Conservation (phyloP, 1,140 invertebrate species). For the Eumaeus atala region DNA sequence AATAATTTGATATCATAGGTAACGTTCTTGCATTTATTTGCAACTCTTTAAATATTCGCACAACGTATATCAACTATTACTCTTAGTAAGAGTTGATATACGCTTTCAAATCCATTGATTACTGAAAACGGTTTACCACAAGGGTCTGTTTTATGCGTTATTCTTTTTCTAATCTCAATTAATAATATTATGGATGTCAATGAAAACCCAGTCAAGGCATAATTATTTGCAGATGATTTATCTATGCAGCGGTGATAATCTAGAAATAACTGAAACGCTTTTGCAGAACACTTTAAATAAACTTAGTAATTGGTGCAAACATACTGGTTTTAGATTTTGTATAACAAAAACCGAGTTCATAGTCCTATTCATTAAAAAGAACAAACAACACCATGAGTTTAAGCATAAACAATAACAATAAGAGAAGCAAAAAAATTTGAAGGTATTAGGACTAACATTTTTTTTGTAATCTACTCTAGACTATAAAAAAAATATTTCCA, state of each 20-base stretch:
- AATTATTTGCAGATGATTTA: no score
- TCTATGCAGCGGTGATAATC: slow-evolving; percentile 18
- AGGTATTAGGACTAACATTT: slow-evolving; percentile 22
- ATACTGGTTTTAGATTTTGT: slow-evolving; percentile 16
- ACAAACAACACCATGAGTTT: slow-evolving; percentile 14
- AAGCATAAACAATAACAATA: slow-evolving; percentile 15
- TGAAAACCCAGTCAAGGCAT: no score
- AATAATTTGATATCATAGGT: slow-evolving; percentile 22
- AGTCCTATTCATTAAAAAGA: slow-evolving; percentile 14
- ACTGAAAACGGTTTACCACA: slow-evolving; percentile 28
- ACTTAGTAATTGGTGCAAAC: slow-evolving; percentile 3
- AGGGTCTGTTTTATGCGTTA: slow-evolving; percentile 25
- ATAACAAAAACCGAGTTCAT: slow-evolving; percentile 17
- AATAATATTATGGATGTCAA: no score
- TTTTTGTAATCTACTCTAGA: no score
- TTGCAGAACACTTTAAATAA: slow-evolving; percentile 11
- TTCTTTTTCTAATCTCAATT: slow-evolving; percentile 25
- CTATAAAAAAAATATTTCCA: no score
- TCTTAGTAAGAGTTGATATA: slow-evolving; percentile 21
- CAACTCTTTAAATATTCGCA: slow-evolving; percentile 21
- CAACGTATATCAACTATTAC: no score
- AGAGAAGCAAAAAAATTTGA: slow-evolving; percentile 20
- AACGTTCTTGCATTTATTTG: slow-evolving; percentile 24
- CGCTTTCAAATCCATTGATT: slow-evolving; percentile 12
- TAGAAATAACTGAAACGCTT: slow-evolving; percentile 17